Evolutionary conservation across 1,140 invertebrate genomes (phyloP), one percentile per base, ranked within the genome.

Genomic region (Drosophila burlai): DNA sequence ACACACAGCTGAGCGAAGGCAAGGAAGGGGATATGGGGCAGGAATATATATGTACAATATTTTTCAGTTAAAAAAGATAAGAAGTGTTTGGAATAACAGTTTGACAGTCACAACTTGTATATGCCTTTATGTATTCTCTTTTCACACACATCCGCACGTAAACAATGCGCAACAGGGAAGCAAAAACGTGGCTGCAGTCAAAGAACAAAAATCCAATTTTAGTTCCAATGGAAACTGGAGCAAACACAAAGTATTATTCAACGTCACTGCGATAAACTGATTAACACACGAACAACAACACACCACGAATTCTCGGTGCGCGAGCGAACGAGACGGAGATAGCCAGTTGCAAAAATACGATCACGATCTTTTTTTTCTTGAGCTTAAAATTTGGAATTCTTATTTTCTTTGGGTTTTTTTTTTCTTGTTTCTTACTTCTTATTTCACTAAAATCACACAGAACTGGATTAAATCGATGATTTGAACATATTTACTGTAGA

Each of bases 221-320:
- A 58, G 45, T 67, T 67, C 31, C 21, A 43, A 71, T 34, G 26
- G 38, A 52, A 87, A 76, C 72, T 86, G 58, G 84, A 89, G 67
- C 84, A 87, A 87, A 87, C 55, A 86, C 66, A 87, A 83, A 80
- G 76, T 79, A 76, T 43, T 60, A 72, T 43, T 60, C 65, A 83
- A 75, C 76, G 61, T 83, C 80, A 89, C 63, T 69, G 67, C 72
- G 64, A 87, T 79, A 69, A 64, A 76, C 67, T 58, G 55, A 89
- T 86, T 89, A 87, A 66, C 58, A 71, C 64, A 69, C 73, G 54
- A 29, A 81, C 43, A 65, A 57, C 68, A 36, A 46, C 60, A 42
- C 46, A 31, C 46, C 55, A 46, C 57, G n/a, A 67, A 38, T 43
- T 65, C 47, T 46, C 57, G 8, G 34, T 58, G 38, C 65, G 65